Evolutionary conservation across 2,888 invertebrate genomes (phyloP).

Genomic region (Microdon myrmicae): DNA sequence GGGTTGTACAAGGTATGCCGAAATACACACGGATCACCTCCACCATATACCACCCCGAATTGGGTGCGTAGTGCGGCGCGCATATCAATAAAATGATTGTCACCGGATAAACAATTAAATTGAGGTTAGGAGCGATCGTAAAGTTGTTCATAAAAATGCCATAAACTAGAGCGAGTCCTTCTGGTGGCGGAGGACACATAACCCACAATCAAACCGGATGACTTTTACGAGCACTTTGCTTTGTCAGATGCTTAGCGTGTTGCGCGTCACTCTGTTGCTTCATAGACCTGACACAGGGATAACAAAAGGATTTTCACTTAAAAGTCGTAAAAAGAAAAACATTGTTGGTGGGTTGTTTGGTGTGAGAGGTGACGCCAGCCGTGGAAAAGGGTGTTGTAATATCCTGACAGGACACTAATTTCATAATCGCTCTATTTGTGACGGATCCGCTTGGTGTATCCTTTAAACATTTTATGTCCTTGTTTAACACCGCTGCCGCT

Average conservation of each 20-base stretch:
- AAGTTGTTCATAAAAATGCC: constrained; percentile 65
- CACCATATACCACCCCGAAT: too few species aligned
- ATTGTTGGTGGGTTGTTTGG: background rate
- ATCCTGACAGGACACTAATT: constrained; percentile 29
- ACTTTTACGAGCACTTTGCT: constrained; percentile 44
- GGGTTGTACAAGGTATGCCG: constrained; percentile 41
- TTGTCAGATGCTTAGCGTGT: constrained; percentile 42
- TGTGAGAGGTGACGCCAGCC: background rate
- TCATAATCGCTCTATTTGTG: constrained; percentile 45
- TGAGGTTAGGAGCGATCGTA: constrained; percentile 67
- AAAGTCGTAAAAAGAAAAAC: constrained; percentile 33
- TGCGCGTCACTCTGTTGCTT: constrained; percentile 19
- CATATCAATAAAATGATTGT: constrained; percentile 64
- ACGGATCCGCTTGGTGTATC: constrained; percentile 1
- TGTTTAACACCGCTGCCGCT: background rate
- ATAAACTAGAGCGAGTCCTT: constrained; percentile 58
- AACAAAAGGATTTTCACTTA: constrained; percentile 45
- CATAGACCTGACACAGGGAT: constrained; percentile 37
- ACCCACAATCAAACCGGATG: constrained; percentile 37
- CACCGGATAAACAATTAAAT: constrained; percentile 68
- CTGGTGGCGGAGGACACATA: constrained; percentile 9
- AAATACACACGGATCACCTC: constrained; percentile 22
- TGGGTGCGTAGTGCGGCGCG: constrained; percentile 16
- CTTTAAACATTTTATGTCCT: constrained; percentile 18
- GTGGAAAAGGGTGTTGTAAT: background rate